Conservation (phyloP, 1,140 invertebrate genomes). For the Drosophila pallidifrons region DNA sequence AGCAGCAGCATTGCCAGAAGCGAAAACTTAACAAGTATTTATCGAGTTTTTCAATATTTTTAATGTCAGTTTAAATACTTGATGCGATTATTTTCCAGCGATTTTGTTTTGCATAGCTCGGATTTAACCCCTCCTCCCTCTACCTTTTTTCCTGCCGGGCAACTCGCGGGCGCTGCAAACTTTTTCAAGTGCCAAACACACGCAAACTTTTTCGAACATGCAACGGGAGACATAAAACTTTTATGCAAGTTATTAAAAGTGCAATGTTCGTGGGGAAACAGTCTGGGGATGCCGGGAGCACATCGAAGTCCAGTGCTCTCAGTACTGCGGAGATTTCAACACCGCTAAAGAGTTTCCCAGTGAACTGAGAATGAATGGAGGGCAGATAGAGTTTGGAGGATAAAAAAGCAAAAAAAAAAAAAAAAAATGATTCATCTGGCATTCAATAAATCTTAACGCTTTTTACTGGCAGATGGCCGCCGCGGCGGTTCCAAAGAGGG, state of each 20-base stretch:
- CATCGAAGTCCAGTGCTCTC: no score
- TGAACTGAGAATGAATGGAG: slow-evolving; percentile 7
- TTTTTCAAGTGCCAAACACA: slow-evolving; percentile 82
- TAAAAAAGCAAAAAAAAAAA: background rate
- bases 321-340: slow-evolving; percentile 33
- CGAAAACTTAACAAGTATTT: slow-evolving; percentile 77
- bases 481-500: slow-evolving; percentile 35
- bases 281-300: background rate
- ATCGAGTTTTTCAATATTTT: slow-evolving; percentile 83
- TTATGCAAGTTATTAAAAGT: slow-evolving; percentile 81
- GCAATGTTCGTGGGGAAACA: slow-evolving; percentile 37
- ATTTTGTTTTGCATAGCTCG: slow-evolving; percentile 70
- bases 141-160: slow-evolving; percentile 31
- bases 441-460: slow-evolving; percentile 77
- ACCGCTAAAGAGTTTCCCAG: slow-evolving; percentile 48
- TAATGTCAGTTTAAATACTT: slow-evolving; percentile 83
- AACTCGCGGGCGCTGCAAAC: slow-evolving; percentile 35
- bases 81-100: slow-evolving; percentile 78
- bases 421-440: slow-evolving; percentile 70
- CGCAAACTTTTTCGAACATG: slow-evolving; percentile 77
- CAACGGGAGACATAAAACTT: slow-evolving; percentile 78
- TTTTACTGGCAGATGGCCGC: slow-evolving; percentile 59
- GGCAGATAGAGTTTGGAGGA: background rate
- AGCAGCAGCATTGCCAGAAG: slow-evolving; percentile 24
- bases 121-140: slow-evolving; percentile 8